phyloP scores from a whole-genome alignment of 2,113 vertebrate species.

The Urocolius indicus region DNA sequence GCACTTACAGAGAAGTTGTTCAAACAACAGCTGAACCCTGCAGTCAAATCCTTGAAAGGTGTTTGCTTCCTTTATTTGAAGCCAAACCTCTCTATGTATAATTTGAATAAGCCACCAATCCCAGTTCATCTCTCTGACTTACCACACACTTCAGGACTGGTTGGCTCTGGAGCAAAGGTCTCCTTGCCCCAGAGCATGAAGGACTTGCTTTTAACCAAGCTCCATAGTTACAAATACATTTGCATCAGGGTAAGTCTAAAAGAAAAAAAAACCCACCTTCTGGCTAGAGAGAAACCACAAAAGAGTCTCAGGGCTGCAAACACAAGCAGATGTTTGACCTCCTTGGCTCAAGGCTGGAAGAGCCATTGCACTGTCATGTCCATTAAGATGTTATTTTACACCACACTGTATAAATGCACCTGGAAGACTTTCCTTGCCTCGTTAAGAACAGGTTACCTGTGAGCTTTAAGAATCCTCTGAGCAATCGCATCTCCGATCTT shows the following conservation, averaged over 20 bases:
- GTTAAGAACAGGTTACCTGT: constrained; percentile 80
- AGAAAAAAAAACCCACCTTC: constrained; percentile 1
- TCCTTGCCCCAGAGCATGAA: neutral
- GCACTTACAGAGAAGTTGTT: neutral
- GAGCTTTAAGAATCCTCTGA: constrained; percentile 89
- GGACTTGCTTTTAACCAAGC: neutral
- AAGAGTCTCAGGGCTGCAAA: neutral
- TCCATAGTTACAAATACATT: neutral
- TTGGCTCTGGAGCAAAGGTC: neutral
- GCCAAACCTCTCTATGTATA: neutral
- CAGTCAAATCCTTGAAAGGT: neutral
- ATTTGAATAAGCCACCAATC: constrained; percentile 2
- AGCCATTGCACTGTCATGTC: neutral
- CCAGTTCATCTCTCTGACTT: neutral
- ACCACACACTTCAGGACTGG: neutral
- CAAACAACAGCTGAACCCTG: neutral
- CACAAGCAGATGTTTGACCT: neutral
- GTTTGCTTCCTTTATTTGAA: neutral
- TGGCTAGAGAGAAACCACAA: neutral
- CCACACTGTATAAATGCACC: neutral
- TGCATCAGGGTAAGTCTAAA: neutral
- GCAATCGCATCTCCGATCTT: constrained; percentile 91
- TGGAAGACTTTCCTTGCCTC: neutral
- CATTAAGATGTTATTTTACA: neutral
- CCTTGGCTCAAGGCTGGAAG: rapidly evolving